Evolutionary conservation across 2,797 vertebrate genomes (phyloP), one percentile per base, ranked within the genome.

Genomic region (Myripristis jacobus): DNA sequence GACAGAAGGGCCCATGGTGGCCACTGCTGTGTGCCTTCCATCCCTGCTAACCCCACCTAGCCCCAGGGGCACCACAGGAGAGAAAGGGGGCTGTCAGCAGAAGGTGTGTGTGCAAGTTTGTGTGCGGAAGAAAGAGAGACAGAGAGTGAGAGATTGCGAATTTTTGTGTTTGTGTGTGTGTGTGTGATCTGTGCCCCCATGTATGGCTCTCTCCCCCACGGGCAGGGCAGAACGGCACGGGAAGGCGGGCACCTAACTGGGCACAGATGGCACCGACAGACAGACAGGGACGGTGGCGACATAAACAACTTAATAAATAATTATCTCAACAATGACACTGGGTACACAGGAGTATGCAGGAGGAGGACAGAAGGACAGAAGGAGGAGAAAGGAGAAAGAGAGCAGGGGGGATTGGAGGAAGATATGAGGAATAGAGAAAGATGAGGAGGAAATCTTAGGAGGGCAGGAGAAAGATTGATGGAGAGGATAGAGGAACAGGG

Each of bases 221-320:
- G 91, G 87, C 87, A 89, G 88, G 87, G 88, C 89, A 91, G 81
- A 83, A 68, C 74, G 25, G 67, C 86, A 44, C 80, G 68, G 87
- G 88, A 85, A 89, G 79, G 87, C 78, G 46, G 86, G 83, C 87
- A 84, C 86, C 92, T 92, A 87, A 88, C 92, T 79, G 89, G 80
- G 89, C 87, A 86, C 91, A 93, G 91, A 93, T 93, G 92, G 92
- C 82, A 83, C 66, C 82, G 15, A 85, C 89, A 90, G 90, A 89
- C 79, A 89, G 84, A 84, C 78, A 70, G 79, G 80, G 75, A 88
- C 53, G 53, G 64, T 72, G 77, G 83, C 48, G 79, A 83, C 82
- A 82, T 79, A 87, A 91, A 89, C 89, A 85, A 12, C 57, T 89
- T 91, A 90, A 90, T 91, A 92, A 89, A 91, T 91, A 88, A 92